These are phyloP conservation scores for Pantherophis vulpinus DNA, from an alignment of 2,797 vertebrate species.

Conservation along the genomic window DNA sequence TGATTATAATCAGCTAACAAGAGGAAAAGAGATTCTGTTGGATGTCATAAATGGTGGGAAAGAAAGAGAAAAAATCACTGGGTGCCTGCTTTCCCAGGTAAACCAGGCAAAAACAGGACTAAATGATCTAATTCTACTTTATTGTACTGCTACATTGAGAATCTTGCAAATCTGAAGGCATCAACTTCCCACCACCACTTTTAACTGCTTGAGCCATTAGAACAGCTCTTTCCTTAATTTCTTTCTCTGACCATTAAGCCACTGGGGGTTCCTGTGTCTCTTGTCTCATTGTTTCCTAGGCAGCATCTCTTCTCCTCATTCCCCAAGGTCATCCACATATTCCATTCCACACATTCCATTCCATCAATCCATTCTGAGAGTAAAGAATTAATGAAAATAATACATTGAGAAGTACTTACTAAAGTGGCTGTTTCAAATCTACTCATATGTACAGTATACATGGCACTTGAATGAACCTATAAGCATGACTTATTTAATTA, in stretches of 20 bases:
- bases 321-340: not conserved
- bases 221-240: not conserved
- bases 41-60: not conserved
- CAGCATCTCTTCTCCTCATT: not conserved
- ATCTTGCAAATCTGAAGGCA: not conserved
- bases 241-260: not conserved
- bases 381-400: not conserved
- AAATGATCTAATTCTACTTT: not conserved
- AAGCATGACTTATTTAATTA: not conserved
- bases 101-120: not conserved
- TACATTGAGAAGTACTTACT: not conserved
- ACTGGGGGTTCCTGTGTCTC: not conserved
- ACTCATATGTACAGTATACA: not conserved
- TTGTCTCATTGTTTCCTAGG: not conserved
- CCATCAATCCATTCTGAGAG: not conserved
- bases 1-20: not conserved
- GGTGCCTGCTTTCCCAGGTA: not conserved
- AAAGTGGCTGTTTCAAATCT: not conserved
- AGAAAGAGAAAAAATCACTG: not conserved
- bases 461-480: not conserved
- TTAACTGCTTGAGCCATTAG: too few species aligned
- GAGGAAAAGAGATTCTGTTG: not conserved
- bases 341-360: not conserved
- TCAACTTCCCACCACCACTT: not conserved
- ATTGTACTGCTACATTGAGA: not conserved